phyloP scores from a whole-genome alignment of 2,797 vertebrate species.

The Acanthopagrus latus region DNA sequence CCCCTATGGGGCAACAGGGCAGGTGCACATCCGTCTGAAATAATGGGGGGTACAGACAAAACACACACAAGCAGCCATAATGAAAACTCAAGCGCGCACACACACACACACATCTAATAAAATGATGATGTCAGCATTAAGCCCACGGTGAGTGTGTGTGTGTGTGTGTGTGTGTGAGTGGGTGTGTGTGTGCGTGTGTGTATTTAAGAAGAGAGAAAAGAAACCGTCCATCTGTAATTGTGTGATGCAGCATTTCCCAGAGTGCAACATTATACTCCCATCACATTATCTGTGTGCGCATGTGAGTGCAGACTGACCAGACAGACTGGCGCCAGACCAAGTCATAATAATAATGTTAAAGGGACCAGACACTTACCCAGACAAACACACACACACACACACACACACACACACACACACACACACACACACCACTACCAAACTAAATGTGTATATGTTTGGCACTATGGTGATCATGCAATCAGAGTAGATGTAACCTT shows the following conservation, averaged over 20 bases:
- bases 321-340: conserved; percentile 89
- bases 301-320: conserved; percentile 78
- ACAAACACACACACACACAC: conserved; percentile 15
- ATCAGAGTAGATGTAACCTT: conserved; percentile 33
- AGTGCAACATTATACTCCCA: conserved; percentile 83
- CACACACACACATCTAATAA: conserved; percentile 71
- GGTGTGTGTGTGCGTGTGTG: conserved; percentile 40
- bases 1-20: conserved; percentile 83
- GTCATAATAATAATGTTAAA: conserved; percentile 79
- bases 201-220: conserved; percentile 48
- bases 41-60: conserved; percentile 69
- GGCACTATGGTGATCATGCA: conserved; percentile 12
- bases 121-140: conserved; percentile 89
- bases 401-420: conserved; percentile 25
- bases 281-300: conserved; percentile 65
- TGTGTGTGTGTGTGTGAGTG: conserved; percentile 48
- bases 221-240: conserved; percentile 70
- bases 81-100: conserved; percentile 31
- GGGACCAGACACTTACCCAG: conserved; percentile 53
- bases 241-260: conserved; percentile 81
- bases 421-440: conserved; percentile 5
- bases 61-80: conserved; percentile 55
- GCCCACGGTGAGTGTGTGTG: conserved; percentile 76
- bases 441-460: conserved; percentile 30
- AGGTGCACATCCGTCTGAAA: conserved; percentile 86